These are phyloP conservation scores for Tarsius wallacei DNA, from an alignment of 2,797 vertebrate species.

Conservation along the genomic window DNA sequence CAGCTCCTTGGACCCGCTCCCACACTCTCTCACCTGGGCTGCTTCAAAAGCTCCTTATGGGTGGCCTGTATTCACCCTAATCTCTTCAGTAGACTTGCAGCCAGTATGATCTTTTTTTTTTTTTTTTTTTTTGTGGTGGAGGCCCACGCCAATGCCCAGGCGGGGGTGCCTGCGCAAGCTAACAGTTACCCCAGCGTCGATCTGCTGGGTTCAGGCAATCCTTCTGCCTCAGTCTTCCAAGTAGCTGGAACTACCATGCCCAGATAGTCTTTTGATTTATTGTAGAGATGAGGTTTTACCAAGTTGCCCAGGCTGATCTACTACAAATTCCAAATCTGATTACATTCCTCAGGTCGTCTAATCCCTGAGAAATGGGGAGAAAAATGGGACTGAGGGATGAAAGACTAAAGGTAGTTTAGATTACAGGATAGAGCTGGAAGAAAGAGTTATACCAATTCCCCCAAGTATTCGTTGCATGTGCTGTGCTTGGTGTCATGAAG, in stretches of 20 bases:
- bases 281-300: too few relatives aligned
- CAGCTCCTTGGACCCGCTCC: background rate
- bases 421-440: background rate
- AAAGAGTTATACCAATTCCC: background rate
- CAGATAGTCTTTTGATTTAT: too few relatives aligned
- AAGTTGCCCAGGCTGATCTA: background rate
- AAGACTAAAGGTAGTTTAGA: background rate
- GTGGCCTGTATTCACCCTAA: background rate
- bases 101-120: background rate
- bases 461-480: rapidly evolving
- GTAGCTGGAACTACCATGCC: too few relatives aligned
- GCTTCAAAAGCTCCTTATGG: rapidly evolving
- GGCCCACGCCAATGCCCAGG: too few relatives aligned
- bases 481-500: background rate
- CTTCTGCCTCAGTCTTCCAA: too few relatives aligned
- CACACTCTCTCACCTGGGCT: background rate
- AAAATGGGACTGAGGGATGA: background rate
- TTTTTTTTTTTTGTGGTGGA: too few relatives aligned
- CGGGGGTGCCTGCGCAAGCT: too few relatives aligned
- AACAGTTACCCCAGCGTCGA: too few relatives aligned
- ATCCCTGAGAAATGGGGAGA: background rate
- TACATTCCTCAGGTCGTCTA: background rate
- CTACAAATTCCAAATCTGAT: background rate
- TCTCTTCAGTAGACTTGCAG: background rate
- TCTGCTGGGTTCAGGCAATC: too few relatives aligned